phyloP scores from a whole-genome alignment of 2,888 invertebrate species.

The Encarsia formosa region DNA sequence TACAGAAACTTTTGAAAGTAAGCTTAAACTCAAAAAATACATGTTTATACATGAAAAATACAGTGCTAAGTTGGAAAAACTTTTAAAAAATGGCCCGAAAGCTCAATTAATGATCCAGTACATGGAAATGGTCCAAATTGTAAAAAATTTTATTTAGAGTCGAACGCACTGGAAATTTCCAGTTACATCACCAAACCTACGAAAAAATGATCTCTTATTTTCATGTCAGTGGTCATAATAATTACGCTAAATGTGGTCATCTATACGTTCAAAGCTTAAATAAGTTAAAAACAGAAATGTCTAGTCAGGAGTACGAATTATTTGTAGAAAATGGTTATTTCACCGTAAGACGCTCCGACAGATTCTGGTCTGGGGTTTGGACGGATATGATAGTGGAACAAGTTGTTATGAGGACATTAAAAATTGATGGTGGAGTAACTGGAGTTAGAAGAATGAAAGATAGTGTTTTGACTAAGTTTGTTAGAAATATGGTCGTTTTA shows the following conservation, averaged over 20 bases:
- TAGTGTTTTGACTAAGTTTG: constrained; percentile 27
- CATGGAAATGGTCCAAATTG: constrained; percentile 35
- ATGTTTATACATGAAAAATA: background rate
- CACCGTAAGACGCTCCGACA: constrained; percentile 34
- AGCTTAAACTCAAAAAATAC: background rate
- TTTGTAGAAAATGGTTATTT: constrained; percentile 30
- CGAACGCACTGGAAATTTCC: constrained; percentile 38
- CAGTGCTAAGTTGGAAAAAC: background rate
- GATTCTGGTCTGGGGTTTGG: constrained; percentile 33
- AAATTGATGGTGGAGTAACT: constrained; percentile 34
- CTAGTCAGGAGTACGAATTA: constrained; percentile 1
- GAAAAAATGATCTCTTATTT: constrained; percentile 42
- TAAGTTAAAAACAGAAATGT: constrained; percentile 28
- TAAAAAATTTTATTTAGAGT: constrained; percentile 38
- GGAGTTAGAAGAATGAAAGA: constrained; percentile 30
- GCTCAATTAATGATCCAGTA: constrained; percentile 34
- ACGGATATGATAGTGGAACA: constrained; percentile 42
- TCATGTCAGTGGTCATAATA: constrained; percentile 44
- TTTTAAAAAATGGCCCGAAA: constrained; percentile 23
- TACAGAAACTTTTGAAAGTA: background rate
- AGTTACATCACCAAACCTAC: constrained; percentile 35
- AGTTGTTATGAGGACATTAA: constrained; percentile 36
- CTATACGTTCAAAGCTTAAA: constrained; percentile 47
- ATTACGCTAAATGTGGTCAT: constrained; percentile 41
- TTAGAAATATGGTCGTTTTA: background rate